These are phyloP conservation scores for Microcebus murinus DNA, from an alignment of 2,113 vertebrate genomes.

Conservation along the genomic window DNA sequence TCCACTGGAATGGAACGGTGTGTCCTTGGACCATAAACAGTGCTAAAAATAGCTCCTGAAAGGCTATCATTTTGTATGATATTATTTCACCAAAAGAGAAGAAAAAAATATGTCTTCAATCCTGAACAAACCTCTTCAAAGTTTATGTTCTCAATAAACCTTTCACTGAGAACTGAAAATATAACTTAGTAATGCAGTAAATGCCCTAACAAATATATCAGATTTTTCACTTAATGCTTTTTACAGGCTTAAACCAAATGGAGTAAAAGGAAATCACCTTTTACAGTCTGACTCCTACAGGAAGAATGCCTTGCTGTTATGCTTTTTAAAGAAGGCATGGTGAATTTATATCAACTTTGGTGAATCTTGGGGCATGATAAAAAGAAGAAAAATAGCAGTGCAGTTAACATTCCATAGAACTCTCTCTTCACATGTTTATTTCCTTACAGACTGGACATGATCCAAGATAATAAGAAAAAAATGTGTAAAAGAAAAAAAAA, in stretches of 20 bases:
- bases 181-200: slow-evolving; percentile 88
- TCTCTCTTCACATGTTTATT: slow-evolving; percentile 88
- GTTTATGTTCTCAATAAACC: slow-evolving; percentile 86
- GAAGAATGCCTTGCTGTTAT: slow-evolving; percentile 85
- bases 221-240: slow-evolving; percentile 91
- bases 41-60: slow-evolving; percentile 81
- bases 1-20: slow-evolving; percentile 44
- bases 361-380: slow-evolving; percentile 87
- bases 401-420: slow-evolving; percentile 87
- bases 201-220: slow-evolving; percentile 88
- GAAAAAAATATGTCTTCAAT: slow-evolving; percentile 82
- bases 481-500: slow-evolving; percentile 21
- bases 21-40: slow-evolving; percentile 71
- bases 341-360: slow-evolving; percentile 88
- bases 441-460: slow-evolving; percentile 80
- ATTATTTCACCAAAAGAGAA: slow-evolving; percentile 83
- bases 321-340: slow-evolving; percentile 85
- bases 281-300: slow-evolving; percentile 84
- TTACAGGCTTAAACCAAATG: slow-evolving; percentile 88
- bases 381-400: slow-evolving; percentile 81
- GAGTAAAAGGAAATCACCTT: slow-evolving; percentile 88
- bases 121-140: slow-evolving; percentile 84
- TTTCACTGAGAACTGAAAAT: slow-evolving; percentile 87
- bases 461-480: slow-evolving; percentile 71
- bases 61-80: slow-evolving; percentile 77